A percentile compares a stretch with the other conserved stretches of the same genome.
phyloP scores from a whole-genome alignment of 2,113 vertebrate species.

The Chamaetylas fuelleborni region DNA sequence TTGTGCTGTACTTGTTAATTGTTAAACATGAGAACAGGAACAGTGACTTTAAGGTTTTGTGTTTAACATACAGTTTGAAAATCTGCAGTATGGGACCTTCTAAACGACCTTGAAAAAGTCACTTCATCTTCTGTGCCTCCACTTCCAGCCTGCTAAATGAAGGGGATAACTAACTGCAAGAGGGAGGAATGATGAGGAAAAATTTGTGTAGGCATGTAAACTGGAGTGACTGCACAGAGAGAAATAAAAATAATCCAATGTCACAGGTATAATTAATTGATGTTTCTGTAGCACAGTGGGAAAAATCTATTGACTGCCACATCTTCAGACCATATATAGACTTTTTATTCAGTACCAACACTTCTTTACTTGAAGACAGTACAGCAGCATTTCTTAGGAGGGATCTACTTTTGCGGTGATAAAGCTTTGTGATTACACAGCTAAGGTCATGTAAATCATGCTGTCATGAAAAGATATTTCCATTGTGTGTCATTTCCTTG shows the following conservation, averaged over 20 bases:
- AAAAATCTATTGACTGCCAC: not conserved
- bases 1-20: not conserved
- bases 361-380: not conserved
- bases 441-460: not conserved
- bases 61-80: not conserved
- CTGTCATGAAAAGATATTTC: not conserved
- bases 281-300: not conserved
- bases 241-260: not conserved
- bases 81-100: not conserved
- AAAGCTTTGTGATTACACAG: not conserved
- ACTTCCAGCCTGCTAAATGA: not conserved
- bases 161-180: not conserved
- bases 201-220: not conserved
- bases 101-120: not conserved
- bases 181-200: not conserved
- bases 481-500: not conserved
- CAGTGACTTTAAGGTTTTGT: not conserved
- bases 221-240: not conserved
- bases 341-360: not conserved
- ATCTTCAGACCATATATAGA: not conserved
- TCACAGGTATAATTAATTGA: not conserved
- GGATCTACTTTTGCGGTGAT: not conserved
- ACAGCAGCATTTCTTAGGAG: rapidly evolving
- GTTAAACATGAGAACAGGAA: not conserved
- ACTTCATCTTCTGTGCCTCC: not conserved